Conservation (phyloP, 2,113 vertebrate genomes). For the Mus spicilegus region DNA sequence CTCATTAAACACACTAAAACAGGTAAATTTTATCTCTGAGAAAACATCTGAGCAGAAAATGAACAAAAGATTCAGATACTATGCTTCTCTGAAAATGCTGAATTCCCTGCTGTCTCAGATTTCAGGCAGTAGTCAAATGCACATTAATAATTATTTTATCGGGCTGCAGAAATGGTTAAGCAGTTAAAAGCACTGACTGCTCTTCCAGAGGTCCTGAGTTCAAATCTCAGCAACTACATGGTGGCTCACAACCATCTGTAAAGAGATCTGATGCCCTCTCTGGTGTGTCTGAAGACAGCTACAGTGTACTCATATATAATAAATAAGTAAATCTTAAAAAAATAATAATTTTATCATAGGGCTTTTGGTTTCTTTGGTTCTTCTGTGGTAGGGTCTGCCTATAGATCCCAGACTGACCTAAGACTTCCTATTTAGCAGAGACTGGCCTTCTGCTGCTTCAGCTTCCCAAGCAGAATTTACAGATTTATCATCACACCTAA, state of each 20-base stretch:
- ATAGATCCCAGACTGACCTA: neutral
- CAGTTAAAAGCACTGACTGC: too few relatives aligned
- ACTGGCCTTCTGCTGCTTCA: neutral
- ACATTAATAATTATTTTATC: neutral
- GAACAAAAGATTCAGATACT: slow-evolving; percentile 13
- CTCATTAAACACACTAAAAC: slow-evolving; percentile 22
- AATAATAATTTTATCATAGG: neutral
- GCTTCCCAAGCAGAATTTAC: neutral
- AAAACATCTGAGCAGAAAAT: neutral
- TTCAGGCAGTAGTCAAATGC: neutral
- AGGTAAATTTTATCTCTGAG: neutral
- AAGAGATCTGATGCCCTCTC: too few relatives aligned
- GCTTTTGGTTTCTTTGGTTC: neutral
- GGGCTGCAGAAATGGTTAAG: too few relatives aligned
- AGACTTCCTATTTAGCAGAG: neutral
- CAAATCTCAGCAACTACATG: too few relatives aligned
- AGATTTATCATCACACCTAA: neutral
- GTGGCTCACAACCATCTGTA: too few relatives aligned
- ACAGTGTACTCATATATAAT: too few relatives aligned
- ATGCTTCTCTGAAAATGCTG: neutral
- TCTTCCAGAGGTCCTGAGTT: too few relatives aligned
- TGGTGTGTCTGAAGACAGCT: too few relatives aligned
- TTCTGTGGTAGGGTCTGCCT: neutral
- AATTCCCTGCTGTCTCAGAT: slow-evolving; percentile 9
- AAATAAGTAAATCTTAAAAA: too few relatives aligned